These are phyloP conservation scores for Bovichtus diacanthus DNA, from an alignment of 2,797 vertebrate species.

Conservation along the genomic window DNA sequence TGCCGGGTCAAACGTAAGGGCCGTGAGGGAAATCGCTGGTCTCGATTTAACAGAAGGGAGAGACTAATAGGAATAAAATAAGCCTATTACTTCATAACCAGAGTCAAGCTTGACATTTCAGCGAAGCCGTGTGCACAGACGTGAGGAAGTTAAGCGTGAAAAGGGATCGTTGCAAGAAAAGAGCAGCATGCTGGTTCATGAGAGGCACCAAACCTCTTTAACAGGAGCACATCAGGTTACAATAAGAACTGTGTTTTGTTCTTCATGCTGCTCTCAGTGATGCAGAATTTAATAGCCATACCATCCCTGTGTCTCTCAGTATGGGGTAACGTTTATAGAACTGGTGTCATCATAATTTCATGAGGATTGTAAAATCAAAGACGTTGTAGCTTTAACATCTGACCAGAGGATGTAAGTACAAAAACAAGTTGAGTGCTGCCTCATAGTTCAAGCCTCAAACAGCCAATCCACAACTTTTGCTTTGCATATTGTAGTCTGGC, in stretches of 20 bases:
- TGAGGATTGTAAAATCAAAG: constrained; percentile 41
- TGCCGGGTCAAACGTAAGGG: constrained; percentile 56
- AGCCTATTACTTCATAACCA: constrained; percentile 60
- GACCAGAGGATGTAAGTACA: constrained; percentile 36
- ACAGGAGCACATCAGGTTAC: constrained; percentile 43
- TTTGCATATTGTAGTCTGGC: constrained; percentile 51
- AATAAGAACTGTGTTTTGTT: constrained; percentile 59
- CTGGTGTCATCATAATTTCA: constrained; percentile 43
- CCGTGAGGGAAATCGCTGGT: constrained; percentile 58
- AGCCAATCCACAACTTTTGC: constrained; percentile 34
- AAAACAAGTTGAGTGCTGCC: constrained; percentile 47
- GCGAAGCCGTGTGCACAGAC: constrained; percentile 32
- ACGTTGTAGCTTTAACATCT: constrained; percentile 29
- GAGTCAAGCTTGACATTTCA: constrained; percentile 51
- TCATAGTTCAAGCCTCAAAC: constrained; percentile 23
- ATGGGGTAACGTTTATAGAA: constrained; percentile 46
- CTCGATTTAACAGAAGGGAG: constrained; percentile 52
- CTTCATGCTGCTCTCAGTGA: constrained; percentile 50
- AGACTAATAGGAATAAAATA: constrained; percentile 44
- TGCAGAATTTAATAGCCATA: constrained; percentile 35
- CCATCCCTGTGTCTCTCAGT: constrained; percentile 48
- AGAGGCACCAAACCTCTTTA: constrained; percentile 39
- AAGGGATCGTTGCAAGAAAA: constrained; percentile 44
- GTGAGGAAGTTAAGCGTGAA: constrained; percentile 60
- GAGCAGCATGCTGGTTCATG: constrained; percentile 63